These are phyloP conservation scores for Ditylenchus dipsaci DNA, from an alignment of 1,140 invertebrate species.

Conservation along the genomic window DNA sequence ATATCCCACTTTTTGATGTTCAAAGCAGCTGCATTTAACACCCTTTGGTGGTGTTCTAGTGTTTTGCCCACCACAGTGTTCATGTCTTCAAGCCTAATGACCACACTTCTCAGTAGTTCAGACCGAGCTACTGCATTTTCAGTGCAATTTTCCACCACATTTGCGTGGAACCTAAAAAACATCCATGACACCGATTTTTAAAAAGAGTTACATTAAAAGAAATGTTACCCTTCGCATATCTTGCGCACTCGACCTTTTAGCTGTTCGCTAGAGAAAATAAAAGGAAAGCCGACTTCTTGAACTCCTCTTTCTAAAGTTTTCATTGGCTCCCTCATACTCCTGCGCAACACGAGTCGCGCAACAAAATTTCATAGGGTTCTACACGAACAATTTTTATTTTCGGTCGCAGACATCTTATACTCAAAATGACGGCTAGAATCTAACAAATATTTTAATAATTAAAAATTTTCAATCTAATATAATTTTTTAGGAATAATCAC, in stretches of 20 bases:
- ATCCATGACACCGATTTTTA: no score
- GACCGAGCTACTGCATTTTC: conserved; percentile 78
- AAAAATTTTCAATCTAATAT: no score
- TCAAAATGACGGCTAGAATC: no score
- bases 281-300: conserved; percentile 91
- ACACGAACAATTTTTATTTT: no score
- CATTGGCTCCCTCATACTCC: not conserved
- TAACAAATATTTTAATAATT: no score
- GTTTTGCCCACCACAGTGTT: conserved; percentile 84
- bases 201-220: not conserved
- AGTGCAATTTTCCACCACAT: conserved; percentile 68
- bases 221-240: conserved; percentile 70
- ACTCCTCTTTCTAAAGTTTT: conserved; percentile 67
- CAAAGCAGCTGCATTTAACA: conserved; percentile 81
- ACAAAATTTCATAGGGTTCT: no score
- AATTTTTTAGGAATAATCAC: no score
- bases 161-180: conserved; percentile 56
- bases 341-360: no score
- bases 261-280: conserved; percentile 99
- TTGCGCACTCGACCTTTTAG: conserved; percentile 90
- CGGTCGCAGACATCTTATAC: no score
- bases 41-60: conserved; percentile 84
- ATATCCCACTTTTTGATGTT: conserved; percentile 80
- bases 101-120: conserved; percentile 84
- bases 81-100: conserved; percentile 86